A percentile compares a stretch with the other conserved stretches of the same genome.
These are phyloP conservation scores for Venustaconcha ellipsiformis DNA, from an alignment of 1,140 invertebrate genomes.

Conservation along the genomic window DNA sequence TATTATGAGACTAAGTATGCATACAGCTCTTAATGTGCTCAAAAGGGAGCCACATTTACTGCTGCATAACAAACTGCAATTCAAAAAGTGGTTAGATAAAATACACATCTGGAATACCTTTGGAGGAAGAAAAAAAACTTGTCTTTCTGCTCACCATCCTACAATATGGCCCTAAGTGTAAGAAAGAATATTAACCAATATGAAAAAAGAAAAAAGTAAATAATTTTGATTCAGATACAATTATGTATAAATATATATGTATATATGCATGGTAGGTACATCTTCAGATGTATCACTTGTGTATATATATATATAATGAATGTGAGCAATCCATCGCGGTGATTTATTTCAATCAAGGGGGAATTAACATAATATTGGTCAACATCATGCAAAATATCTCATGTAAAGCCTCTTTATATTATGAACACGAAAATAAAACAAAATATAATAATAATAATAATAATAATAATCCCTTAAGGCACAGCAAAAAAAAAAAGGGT, in stretches of 20 bases:
- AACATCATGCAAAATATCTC: slow-evolving; percentile 44
- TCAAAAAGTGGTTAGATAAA: slow-evolving; percentile 40
- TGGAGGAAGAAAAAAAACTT: slow-evolving; percentile 24
- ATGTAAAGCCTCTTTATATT: slow-evolving; percentile 53
- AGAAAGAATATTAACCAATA: slow-evolving; percentile 14
- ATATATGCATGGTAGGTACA: slow-evolving; percentile 40
- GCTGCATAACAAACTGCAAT: background rate
- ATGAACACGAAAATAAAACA: slow-evolving; percentile 51
- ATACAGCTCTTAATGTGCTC: slow-evolving; percentile 51
- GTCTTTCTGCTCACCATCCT: too few relatives aligned
- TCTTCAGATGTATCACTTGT: slow-evolving; percentile 1
- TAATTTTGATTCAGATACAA: slow-evolving; percentile 7
- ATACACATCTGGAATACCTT: slow-evolving; percentile 47
- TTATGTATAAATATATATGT: slow-evolving; percentile 22
- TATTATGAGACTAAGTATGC: slow-evolving; percentile 43
- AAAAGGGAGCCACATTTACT: slow-evolving; percentile 58
- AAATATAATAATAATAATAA: slow-evolving; percentile 14
- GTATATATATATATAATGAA: slow-evolving; percentile 8
- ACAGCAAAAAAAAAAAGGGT: slow-evolving; percentile 55
- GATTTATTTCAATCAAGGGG: slow-evolving; percentile 1
- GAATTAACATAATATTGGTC: slow-evolving; percentile 32
- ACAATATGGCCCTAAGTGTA: too few relatives aligned
- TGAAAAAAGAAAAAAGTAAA: slow-evolving; percentile 3
- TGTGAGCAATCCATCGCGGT: slow-evolving; percentile 3
- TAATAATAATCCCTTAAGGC: slow-evolving; percentile 55